Base-by-base conservation (phyloP, 2,113 vertebrate species). In the Catharus fuscescens region DNA sequence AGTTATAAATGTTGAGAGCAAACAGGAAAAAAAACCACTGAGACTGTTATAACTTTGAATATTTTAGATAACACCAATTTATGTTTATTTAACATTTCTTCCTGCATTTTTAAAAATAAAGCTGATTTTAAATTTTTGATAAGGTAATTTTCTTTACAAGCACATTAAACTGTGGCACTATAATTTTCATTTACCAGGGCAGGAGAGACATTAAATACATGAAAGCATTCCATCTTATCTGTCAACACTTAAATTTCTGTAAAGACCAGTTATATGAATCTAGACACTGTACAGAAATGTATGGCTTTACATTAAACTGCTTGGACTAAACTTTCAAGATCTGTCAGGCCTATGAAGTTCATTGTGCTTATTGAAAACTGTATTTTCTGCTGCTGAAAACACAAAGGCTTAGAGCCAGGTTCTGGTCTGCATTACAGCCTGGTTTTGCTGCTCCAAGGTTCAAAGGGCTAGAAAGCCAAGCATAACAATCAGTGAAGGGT, bases 31-130 rank as follows among this genome's bases (percentile, higher is more conserved):
- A 78, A 85, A 80, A 14, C 6, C 14, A 93, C 54, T 36, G 38
- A 95, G 61, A 52, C 71, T 91, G 60, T 92, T 94, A 54, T 57
- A 95, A 96, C 56, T 95, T 97, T 57, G 79, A 95, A 80, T 95
- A 88, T 82, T 97, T 97, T 36, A 86, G 42, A 92, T 96, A 95
- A 90, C 77, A 45, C 86, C 31, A n/a, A 56, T 71, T 78, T 87
- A 81, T 96, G 47, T 93, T 97, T 98, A 96, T 88, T 95, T 96
- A 95, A 92, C 18, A 0, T 74, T 93, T 91, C 66, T 95, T 91
- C 73, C 84, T 69, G 8, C 42, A 73, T 93, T 95, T 97, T 95
- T 79, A 70, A 96, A 96, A 97, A 87, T 54, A 82, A 95, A 93
- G 8, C 42, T 65, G 86, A 86, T 87, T 95, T 95, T 66, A 95